A percentile compares a stretch with the other conserved stretches of the same genome.
Evolutionary conservation across 2,888 invertebrate species (phyloP).

Genomic region (Patella depressa): DNA sequence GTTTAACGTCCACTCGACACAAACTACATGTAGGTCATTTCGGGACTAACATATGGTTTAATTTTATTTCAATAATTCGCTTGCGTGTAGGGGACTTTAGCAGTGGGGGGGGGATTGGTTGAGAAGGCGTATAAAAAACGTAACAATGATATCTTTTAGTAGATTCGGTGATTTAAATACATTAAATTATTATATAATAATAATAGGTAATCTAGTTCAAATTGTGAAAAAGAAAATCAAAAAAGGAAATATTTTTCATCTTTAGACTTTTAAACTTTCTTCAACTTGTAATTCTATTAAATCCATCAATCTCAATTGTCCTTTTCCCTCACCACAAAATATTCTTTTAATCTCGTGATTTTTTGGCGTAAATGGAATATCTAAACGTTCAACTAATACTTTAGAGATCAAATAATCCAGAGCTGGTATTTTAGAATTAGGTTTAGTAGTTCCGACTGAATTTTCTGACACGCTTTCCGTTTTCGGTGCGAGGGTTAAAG

Average conservation of each 20-base stretch:
- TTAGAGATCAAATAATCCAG: constrained; percentile 47
- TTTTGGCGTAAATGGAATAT: constrained; percentile 33
- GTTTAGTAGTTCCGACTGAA: not conserved
- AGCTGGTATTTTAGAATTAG: constrained; percentile 32
- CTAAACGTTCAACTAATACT: constrained; percentile 39
- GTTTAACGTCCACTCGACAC: too few relatives aligned
- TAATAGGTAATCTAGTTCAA: not conserved
- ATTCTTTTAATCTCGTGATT: constrained; percentile 26
- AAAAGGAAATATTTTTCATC: not conserved
- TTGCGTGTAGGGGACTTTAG: too few relatives aligned
- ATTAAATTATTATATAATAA: too few relatives aligned
- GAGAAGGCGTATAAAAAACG: too few relatives aligned
- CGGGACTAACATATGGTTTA: too few relatives aligned
- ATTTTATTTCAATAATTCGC: too few relatives aligned
- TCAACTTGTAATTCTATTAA: constrained; percentile 47
- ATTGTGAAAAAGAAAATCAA: constrained; percentile 14
- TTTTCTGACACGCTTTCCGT: not conserved
- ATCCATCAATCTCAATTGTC: constrained; percentile 39
- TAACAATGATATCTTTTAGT: too few relatives aligned
- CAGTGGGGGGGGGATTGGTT: too few relatives aligned
- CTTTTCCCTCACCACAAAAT: constrained; percentile 34
- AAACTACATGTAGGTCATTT: too few relatives aligned
- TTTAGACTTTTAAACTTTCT: constrained; percentile 41
- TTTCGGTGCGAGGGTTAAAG: not conserved
- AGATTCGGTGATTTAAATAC: too few relatives aligned